Percentiles rank a stretch among this genome's conserved stretches.
phyloP scores from a whole-genome alignment of 2,113 vertebrate genomes.

The Cheilinus undulatus region DNA sequence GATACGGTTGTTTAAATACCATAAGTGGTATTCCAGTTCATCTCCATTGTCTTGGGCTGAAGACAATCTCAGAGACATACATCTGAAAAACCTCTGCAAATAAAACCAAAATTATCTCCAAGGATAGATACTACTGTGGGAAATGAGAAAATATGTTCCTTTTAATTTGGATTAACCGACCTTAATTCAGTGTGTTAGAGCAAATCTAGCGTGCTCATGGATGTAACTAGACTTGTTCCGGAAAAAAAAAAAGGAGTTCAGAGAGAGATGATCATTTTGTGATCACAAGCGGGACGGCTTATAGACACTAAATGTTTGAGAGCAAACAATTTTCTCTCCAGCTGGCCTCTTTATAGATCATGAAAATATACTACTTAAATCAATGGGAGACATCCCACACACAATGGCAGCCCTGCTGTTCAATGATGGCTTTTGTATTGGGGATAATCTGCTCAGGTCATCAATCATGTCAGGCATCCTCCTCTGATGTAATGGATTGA shows the following conservation, averaged over 20 bases:
- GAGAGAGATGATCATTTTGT: constrained; percentile 64
- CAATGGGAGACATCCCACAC: constrained; percentile 81
- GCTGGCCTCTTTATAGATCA: constrained; percentile 83
- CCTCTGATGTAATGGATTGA: constrained; percentile 56
- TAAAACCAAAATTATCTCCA: not conserved
- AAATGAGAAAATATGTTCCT: constrained; percentile 4
- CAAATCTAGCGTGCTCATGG: constrained; percentile 18
- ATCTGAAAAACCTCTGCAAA: not conserved
- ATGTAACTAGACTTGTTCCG: constrained; percentile 40
- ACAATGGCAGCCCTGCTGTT: constrained; percentile 81
- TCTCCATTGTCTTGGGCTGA: not conserved
- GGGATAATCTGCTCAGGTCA: constrained; percentile 79
- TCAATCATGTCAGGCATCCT: constrained; percentile 79
- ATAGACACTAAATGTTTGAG: constrained; percentile 76
- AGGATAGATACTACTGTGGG: not conserved
- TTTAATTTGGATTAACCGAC: constrained; percentile 12
- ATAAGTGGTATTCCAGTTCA: constrained; percentile 1
- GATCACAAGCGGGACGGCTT: constrained; percentile 68
- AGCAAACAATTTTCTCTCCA: constrained; percentile 81
- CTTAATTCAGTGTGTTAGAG: constrained; percentile 4
- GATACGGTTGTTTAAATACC: not conserved
- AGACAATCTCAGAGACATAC: not conserved
- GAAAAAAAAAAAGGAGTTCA: constrained; percentile 36
- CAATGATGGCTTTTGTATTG: constrained; percentile 80
- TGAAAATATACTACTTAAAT: constrained; percentile 83